Evolutionary conservation across 1,140 invertebrate species (phyloP), one percentile per base, ranked within the genome.

Genomic region (Proctacanthus coquilletti): DNA sequence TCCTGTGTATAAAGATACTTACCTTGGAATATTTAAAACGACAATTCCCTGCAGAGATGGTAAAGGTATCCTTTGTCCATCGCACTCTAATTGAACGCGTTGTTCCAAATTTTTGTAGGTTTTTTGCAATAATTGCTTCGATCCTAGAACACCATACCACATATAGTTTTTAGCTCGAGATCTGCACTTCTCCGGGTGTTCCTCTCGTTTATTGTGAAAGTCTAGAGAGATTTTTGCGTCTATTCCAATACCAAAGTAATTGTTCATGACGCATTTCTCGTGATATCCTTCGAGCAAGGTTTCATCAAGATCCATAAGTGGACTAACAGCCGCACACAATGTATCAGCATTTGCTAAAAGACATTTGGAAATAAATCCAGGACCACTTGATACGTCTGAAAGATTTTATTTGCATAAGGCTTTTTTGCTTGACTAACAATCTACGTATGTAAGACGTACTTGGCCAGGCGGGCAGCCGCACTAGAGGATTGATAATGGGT

Each of bases 171-270:
- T 84, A 0, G 91, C 92, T 32, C 93, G 68, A 2, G 80, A 92
- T 41, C 86, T 69, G 64, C 91, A 98, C 59, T 97, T 97, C 55
- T 97, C 89, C 2, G 94, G 94, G 65, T 98, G 92, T 58, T 96
- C 92, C 58, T 98, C 93, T 19, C 93, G 68, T 60, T 95, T 95
- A 50, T 93, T 88, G 63, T 98, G 94, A 60, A 98, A 98, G 53
- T 97, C 92, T 8, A 98, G 62, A 8, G 89, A 91, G 18, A 98
- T 96, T 63, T 98, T 97, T 1, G 94, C 94, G 68, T 98, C 94
- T 33, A 98, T 88, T 10, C 94, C 94, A 56, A 98, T 98, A 1
- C 94, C 94, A 63, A 98, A 98, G 61, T 98, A 98, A 60, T 98
- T 97, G 57, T 97, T 98, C 93, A 98, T 97, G 1, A 97, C 92